These are phyloP conservation scores for Nothoprocta pentlandii DNA, from an alignment of 2,113 vertebrate species.

Conservation along the genomic window DNA sequence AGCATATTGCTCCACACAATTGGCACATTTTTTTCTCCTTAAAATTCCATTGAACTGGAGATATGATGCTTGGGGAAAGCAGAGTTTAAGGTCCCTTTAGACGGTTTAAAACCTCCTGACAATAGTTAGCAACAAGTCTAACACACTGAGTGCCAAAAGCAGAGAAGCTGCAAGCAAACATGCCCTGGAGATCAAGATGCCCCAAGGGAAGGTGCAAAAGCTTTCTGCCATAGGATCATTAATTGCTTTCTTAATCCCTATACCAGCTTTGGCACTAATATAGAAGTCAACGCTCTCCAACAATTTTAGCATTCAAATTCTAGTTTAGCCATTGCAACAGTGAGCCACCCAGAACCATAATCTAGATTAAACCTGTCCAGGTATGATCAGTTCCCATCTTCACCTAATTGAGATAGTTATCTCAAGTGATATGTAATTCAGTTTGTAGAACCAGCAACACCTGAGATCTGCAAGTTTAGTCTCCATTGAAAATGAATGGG, in stretches of 20 bases:
- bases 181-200: too few relatives aligned
- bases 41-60: not conserved
- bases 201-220: not conserved
- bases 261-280: not conserved
- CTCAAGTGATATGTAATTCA: not conserved
- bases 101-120: not conserved
- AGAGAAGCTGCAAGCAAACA: not conserved
- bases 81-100: not conserved
- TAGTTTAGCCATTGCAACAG: not conserved
- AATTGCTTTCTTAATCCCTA: not conserved
- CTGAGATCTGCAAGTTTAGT: not conserved
- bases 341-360: not conserved
- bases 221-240: not conserved
- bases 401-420: not conserved
- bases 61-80: accelerated
- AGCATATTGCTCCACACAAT: not conserved
- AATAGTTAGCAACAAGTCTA: not conserved
- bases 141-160: not conserved
- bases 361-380: not conserved
- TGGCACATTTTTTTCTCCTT: not conserved
- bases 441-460: not conserved
- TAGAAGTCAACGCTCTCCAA: not conserved
- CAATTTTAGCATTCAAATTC: not conserved
- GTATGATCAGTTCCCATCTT: not conserved
- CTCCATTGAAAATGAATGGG: not conserved